Percentiles rank a stretch among this genome's conserved stretches.
Conservation (phyloP, 1,140 invertebrate genomes). For the Teleogryllus occipitalis region DNA sequence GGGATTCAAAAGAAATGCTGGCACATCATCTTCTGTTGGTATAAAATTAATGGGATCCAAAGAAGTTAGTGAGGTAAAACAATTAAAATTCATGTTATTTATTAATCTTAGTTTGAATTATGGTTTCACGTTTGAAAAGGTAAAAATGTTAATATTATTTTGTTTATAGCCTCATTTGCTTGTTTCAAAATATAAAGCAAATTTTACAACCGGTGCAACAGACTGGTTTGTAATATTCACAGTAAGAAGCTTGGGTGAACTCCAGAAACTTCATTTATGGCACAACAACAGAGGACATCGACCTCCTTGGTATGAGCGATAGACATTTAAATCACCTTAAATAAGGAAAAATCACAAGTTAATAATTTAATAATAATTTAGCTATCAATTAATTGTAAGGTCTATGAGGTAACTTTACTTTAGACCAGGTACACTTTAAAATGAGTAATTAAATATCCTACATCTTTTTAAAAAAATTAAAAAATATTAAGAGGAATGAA, state of each 20-base stretch:
- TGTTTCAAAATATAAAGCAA: not conserved
- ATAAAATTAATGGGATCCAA: not conserved
- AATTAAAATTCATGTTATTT: not conserved
- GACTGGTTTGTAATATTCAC: not conserved
- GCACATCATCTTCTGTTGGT: not conserved
- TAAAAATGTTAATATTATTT: not conserved
- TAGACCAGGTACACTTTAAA: too few relatives aligned
- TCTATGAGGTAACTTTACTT: too few relatives aligned
- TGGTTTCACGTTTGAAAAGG: not conserved
- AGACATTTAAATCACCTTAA: too few relatives aligned
- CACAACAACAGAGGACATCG: not conserved
- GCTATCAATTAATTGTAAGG: too few relatives aligned
- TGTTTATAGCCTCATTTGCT: not conserved
- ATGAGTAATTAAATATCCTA: too few relatives aligned
- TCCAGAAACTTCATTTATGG: not conserved
- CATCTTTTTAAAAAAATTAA: too few relatives aligned
- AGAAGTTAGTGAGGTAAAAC: not conserved
- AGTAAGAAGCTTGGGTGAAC: not conserved
- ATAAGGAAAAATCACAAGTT: too few relatives aligned
- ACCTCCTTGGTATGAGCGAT: not conserved
- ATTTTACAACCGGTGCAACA: not conserved
- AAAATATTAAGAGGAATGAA: too few relatives aligned
- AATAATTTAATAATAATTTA: too few relatives aligned
- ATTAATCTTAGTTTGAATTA: not conserved
- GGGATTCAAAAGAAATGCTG: not conserved